phyloP scores from a whole-genome alignment of 2,113 vertebrate genomes.

The Lanius ludovicianus region DNA sequence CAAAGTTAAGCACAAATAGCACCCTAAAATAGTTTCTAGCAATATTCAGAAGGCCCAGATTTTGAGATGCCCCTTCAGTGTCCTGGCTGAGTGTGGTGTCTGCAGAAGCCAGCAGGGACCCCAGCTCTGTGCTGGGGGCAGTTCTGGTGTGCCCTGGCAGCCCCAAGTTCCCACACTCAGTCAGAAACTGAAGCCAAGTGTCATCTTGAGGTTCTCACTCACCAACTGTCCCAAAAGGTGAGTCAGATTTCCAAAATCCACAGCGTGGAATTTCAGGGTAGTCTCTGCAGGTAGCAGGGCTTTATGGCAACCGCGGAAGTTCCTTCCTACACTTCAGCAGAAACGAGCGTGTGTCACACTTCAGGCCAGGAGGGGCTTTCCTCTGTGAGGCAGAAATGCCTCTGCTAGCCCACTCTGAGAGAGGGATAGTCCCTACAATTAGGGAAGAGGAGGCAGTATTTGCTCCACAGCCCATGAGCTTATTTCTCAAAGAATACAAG shows the following conservation, averaged over 20 bases:
- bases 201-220: background rate
- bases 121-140: background rate
- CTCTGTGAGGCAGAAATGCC: background rate
- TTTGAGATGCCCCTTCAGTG: background rate
- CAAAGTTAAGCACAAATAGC: background rate
- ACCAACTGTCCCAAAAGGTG: background rate
- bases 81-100: background rate
- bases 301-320: background rate
- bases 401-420: background rate
- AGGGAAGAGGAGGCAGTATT: background rate
- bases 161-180: background rate
- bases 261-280: background rate
- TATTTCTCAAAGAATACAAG: background rate
- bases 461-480: background rate
- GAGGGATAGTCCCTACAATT: background rate
- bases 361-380: background rate
- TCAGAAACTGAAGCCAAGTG: background rate
- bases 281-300: background rate
- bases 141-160: background rate
- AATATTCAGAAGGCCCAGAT: background rate
- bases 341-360: background rate
- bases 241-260: background rate
- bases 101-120: background rate
- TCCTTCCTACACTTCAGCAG: background rate
- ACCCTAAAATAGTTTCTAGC: background rate